phyloP scores from a whole-genome alignment of 2,113 vertebrate genomes.

The Terrapene triunguis region DNA sequence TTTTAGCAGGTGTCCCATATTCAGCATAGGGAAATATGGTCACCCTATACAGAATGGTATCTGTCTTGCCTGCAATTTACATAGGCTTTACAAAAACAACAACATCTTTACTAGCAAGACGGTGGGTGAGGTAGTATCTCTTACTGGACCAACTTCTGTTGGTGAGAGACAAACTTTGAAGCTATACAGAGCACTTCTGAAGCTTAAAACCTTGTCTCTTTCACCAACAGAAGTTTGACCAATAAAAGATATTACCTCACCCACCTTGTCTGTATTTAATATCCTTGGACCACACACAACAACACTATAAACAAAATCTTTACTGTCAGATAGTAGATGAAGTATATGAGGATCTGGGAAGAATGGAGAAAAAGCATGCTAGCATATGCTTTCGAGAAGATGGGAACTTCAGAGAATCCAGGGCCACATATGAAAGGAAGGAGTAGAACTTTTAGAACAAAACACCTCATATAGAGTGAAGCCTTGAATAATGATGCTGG shows the following conservation, averaged over 20 bases:
- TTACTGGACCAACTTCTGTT: background rate
- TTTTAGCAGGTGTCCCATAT: too few relatives aligned
- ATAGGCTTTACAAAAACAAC: background rate
- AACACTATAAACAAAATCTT: background rate
- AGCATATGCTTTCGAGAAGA: background rate
- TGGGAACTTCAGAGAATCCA: background rate
- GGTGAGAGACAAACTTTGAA: background rate
- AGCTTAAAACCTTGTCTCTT: background rate
- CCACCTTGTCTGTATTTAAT: background rate
- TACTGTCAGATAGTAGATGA: background rate
- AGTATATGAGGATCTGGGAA: background rate
- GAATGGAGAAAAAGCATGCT: background rate
- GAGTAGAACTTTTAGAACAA: background rate
- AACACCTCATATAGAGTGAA: background rate
- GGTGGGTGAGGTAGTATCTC: background rate
- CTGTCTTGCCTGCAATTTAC: background rate
- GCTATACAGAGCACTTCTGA: background rate
- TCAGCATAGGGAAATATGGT: too few relatives aligned
- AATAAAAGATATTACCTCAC: background rate
- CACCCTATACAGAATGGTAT: background rate
- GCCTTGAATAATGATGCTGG: background rate
- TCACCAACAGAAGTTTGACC: background rate
- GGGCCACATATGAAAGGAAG: background rate
- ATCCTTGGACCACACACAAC: background rate
- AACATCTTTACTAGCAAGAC: background rate